These are phyloP conservation scores for Eupsittula cactorum DNA, from an alignment of 2,113 vertebrate genomes.

Conservation along the genomic window DNA sequence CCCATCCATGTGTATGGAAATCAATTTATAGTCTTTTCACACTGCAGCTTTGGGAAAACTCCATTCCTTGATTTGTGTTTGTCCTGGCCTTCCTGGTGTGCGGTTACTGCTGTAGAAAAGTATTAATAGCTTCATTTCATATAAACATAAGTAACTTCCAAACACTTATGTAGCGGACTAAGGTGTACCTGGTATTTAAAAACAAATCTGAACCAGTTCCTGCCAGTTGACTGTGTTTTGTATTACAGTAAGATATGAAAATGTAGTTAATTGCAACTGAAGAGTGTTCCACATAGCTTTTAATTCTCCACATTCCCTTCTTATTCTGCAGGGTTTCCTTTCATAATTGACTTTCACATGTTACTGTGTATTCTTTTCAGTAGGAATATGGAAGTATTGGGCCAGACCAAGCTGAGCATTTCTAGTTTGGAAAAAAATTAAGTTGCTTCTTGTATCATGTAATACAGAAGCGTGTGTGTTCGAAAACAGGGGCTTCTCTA, in stretches of 20 bases:
- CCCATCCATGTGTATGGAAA: slow-evolving; percentile 84
- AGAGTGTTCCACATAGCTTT: slow-evolving; percentile 69
- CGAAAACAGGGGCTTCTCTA: slow-evolving; percentile 64
- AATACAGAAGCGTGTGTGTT: slow-evolving; percentile 45
- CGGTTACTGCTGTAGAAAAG: slow-evolving; percentile 92
- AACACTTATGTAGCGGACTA: slow-evolving; percentile 80
- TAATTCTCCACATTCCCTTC: slow-evolving; percentile 71
- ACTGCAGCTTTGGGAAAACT: slow-evolving; percentile 88
- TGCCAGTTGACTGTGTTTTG: slow-evolving; percentile 77
- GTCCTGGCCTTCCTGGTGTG: slow-evolving; percentile 90
- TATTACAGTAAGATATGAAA: slow-evolving; percentile 78
- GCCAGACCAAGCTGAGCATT: slow-evolving; percentile 66
- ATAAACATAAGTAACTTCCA: slow-evolving; percentile 81
- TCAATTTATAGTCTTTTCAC: slow-evolving; percentile 85
- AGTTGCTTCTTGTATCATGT: slow-evolving; percentile 52
- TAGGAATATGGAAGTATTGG: slow-evolving; percentile 62
- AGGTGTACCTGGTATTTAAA: slow-evolving; percentile 80
- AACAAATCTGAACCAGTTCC: slow-evolving; percentile 78
- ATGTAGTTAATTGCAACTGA: slow-evolving; percentile 74
- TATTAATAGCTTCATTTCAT: slow-evolving; percentile 91
- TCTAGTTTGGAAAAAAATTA: slow-evolving; percentile 41
- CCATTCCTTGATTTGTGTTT: slow-evolving; percentile 87
- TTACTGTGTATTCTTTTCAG: slow-evolving; percentile 62
- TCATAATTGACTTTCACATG: slow-evolving; percentile 59
- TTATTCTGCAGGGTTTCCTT: slow-evolving; percentile 67